Evolutionary conservation across 2,797 vertebrate species (phyloP), one percentile per base, ranked within the genome.

Genomic region (Onychomys torridus): DNA sequence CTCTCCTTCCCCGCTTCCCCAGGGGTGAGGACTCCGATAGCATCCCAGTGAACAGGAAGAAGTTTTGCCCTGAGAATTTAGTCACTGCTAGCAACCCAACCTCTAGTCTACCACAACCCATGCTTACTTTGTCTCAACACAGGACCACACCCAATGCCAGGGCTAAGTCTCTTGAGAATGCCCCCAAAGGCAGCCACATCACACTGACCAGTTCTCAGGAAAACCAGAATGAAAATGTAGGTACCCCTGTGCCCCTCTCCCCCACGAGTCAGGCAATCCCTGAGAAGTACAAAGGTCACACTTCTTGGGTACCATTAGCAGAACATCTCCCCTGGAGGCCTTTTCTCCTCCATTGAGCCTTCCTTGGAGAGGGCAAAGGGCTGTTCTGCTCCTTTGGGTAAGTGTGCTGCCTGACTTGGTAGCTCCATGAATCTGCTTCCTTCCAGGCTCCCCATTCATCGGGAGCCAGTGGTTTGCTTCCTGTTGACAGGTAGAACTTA

Each of bases 301-400:
- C 29, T 3, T 0, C 9, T 27, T 1, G n/a, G 19, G 21, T 88
- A 40, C 43, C 2, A 4, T 4, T 14, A 3, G 67, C 40, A 49
- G 5, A 8, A 6, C 0, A n/a, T 2, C 1, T 34, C 32, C 3
- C 0, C 2, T 10, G 55, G 34, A 55, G n/a, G 3, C 9, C 67
- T 77, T 16, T 29, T 76, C 23, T 4, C 67, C 25, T 52, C 63
- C 21, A 25, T 9, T 85, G 63, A 16, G 10, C 19, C 32, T 67
- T 69, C 19, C 6, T n/a, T 10, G 19, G 83, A 67, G 43, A 52
- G 43, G 43, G 4, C 63, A n/a, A 85, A 14, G 43, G 83, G 34
- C 43, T 49, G 6, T 23, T 67, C 40, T 4, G 19, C 40, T 67
- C n/a, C 82, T 85, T 85, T 40, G 16, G 83, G 29, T 6, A 67